A percentile compares a stretch with the other conserved stretches of the same genome.
Conservation (phyloP, 2,113 vertebrate genomes). For the Trematocara variabile region DNA sequence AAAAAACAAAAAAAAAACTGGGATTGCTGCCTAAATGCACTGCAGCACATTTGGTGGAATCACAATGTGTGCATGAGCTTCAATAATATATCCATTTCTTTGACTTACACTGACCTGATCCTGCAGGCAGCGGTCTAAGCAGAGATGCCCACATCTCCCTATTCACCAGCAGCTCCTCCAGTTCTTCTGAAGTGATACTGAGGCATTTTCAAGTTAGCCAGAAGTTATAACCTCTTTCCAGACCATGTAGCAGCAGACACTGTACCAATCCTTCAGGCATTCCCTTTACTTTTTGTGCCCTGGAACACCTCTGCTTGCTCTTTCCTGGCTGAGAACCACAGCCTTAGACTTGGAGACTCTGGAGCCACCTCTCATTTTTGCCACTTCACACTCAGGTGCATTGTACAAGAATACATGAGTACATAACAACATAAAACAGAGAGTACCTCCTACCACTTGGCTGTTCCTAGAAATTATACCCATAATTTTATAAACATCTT, state of each 20-base stretch:
- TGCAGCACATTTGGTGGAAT: too few relatives aligned
- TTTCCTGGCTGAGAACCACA: not conserved
- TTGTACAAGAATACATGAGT: not conserved
- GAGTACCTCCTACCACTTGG: not conserved
- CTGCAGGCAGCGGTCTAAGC: not conserved
- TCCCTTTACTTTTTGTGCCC: not conserved
- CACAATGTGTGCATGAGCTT: not conserved
- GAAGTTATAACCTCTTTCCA: not conserved
- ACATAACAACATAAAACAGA: not conserved
- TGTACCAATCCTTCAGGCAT: not conserved
- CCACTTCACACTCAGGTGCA: not conserved
- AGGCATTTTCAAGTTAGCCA: not conserved
- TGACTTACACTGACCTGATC: not conserved
- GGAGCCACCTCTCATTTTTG: not conserved
- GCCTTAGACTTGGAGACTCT: not conserved
- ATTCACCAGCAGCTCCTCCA: not conserved
- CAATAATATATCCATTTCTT: not conserved
- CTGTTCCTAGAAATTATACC: not conserved
- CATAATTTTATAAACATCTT: not conserved
- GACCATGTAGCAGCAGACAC: not conserved
- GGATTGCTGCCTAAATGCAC: not conserved
- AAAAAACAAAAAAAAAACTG: not conserved
- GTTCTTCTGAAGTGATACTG: not conserved
- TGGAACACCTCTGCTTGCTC: rapidly evolving
- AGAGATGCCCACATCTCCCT: not conserved